Base-by-base conservation (phyloP, 92 coral and sea anemone genomes). In the Desmophyllum pertusum region DNA sequence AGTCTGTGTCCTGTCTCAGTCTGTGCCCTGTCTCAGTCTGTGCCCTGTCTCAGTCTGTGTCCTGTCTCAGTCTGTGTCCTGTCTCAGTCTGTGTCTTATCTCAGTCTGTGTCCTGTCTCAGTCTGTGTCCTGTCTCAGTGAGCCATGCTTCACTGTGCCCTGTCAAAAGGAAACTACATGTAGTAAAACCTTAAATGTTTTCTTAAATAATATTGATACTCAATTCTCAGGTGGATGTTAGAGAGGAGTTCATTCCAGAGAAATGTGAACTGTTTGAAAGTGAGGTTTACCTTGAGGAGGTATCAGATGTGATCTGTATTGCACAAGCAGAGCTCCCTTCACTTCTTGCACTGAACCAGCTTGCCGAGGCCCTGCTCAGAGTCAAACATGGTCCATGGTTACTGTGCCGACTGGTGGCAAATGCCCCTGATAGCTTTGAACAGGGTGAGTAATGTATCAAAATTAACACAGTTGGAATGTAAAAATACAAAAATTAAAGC, bases 251-350 rank as follows among this genome's bases (percentile, higher is more conserved):
- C 78, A 59, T 91, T 18, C 95, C 95, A 40, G 98, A 94, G 83
- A 94, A 85, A 36, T 96, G 96, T 80, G 98, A 94, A 76, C 83
- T 96, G 53, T 96, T 96, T 90, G 96, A 96, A 70, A 94, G 96
- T 74, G 98, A 96, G 63, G 96, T 96, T 29, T 96, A 94, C 65
- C 78, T 96, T 50, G 98, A 96, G 55, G 98, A 96, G 68, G 95
- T 96, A 31, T 96, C 98, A 76, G 98, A 96, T 83, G 98, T 96
- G 43, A 78, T 96, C 70, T 94, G 98, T 75, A 96, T 96, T 70
- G 98, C 94, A 19, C 98, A 96, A 48, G 98, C 98, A 30, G 98
- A 95, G 80, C 91, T 95, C 27, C 96, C 98, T 4, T 94, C 94
- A 30, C 77, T 95, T 41, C 87, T 95, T 40, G 93, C 93, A 25